A percentile compares a stretch with the other conserved stretches of the same genome.
Conservation (phyloP, 2,888 invertebrate species). For the Tetragonisca angustula region DNA sequence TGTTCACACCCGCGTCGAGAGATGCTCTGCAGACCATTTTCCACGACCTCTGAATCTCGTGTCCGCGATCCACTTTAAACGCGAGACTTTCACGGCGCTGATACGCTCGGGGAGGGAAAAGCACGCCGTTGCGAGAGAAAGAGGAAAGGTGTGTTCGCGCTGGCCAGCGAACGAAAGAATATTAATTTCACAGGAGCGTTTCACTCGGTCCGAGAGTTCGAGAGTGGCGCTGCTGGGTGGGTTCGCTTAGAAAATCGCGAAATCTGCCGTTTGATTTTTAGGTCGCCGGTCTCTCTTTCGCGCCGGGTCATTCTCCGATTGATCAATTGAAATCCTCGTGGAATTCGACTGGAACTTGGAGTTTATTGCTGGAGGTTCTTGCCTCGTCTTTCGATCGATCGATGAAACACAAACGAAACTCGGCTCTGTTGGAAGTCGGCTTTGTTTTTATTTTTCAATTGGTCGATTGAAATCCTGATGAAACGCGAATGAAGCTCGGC, state of each 20-base stretch:
- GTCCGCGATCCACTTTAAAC: slow-evolving; percentile 53
- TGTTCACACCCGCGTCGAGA: not conserved
- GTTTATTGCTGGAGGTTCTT: not conserved
- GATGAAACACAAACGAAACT: too few relatives aligned
- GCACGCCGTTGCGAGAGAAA: slow-evolving; percentile 10
- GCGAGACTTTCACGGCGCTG: slow-evolving; percentile 62
- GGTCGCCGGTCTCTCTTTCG: not conserved
- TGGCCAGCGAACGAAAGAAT: slow-evolving; percentile 43
- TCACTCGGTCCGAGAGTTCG: slow-evolving; percentile 25
- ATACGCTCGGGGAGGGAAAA: slow-evolving; percentile 54
- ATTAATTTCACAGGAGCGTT: slow-evolving; percentile 50
- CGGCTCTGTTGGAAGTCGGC: too few relatives aligned
- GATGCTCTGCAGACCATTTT: slow-evolving; percentile 31
- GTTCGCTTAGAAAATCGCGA: slow-evolving; percentile 19
- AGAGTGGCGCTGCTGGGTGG: not conserved
- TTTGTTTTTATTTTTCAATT: too few relatives aligned
- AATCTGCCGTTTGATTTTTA: not conserved
- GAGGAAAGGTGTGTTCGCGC: slow-evolving; percentile 39
- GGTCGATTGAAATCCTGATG: too few relatives aligned
- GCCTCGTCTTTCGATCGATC: not conserved
- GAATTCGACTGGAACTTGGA: not conserved
- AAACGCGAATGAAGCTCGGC: too few relatives aligned
- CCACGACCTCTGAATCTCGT: slow-evolving; percentile 52
- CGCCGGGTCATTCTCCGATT: not conserved
- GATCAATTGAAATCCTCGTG: not conserved